Percentiles rank a stretch among this genome's conserved stretches.
Conservation (phyloP, 2,797 vertebrate species). For the Labroides dimidiatus region DNA sequence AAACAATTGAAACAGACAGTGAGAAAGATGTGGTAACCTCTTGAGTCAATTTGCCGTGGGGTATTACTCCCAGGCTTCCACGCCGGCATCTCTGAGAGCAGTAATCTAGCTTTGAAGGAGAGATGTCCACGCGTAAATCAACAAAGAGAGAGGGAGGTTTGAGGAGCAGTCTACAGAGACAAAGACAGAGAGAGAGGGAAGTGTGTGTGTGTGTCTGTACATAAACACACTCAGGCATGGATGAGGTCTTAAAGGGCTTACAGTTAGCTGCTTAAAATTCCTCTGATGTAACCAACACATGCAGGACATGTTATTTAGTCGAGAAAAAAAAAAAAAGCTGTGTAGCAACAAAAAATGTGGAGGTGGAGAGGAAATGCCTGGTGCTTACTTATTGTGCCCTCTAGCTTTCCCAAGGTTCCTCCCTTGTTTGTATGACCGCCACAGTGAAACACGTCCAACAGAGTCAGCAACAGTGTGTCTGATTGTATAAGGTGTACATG, state of each 20-base stretch:
- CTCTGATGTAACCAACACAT: slow-evolving; percentile 81
- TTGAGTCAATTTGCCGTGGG: slow-evolving; percentile 36
- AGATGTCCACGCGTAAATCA: slow-evolving; percentile 52
- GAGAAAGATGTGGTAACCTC: slow-evolving; percentile 43
- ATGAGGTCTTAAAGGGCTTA: slow-evolving; percentile 84
- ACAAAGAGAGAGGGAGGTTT: slow-evolving; percentile 42
- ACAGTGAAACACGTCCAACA: slow-evolving; percentile 30
- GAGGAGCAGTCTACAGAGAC: slow-evolving; percentile 52
- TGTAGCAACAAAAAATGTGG: slow-evolving; percentile 40
- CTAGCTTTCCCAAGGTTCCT: slow-evolving; percentile 36
- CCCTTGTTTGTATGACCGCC: slow-evolving; percentile 23
- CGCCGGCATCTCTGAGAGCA: slow-evolving; percentile 50
- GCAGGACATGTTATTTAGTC: slow-evolving; percentile 70
- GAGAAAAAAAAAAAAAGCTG: slow-evolving; percentile 46
- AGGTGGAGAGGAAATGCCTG: not conserved
- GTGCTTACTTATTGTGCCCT: slow-evolving; percentile 51
- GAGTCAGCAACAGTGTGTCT: slow-evolving; percentile 22
- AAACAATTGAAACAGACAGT: slow-evolving; percentile 30
- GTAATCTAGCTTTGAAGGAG: slow-evolving; percentile 77
- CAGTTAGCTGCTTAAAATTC: slow-evolving; percentile 88
- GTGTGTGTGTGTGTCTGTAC: slow-evolving; percentile 30
- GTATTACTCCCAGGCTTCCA: slow-evolving; percentile 58
- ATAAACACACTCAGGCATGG: slow-evolving; percentile 42
- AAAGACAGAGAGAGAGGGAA: slow-evolving; percentile 6
- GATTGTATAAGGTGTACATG: slow-evolving; percentile 19